Base-by-base conservation (phyloP, 2,888 invertebrate genomes). In the Megastigmus dorsalis region DNA sequence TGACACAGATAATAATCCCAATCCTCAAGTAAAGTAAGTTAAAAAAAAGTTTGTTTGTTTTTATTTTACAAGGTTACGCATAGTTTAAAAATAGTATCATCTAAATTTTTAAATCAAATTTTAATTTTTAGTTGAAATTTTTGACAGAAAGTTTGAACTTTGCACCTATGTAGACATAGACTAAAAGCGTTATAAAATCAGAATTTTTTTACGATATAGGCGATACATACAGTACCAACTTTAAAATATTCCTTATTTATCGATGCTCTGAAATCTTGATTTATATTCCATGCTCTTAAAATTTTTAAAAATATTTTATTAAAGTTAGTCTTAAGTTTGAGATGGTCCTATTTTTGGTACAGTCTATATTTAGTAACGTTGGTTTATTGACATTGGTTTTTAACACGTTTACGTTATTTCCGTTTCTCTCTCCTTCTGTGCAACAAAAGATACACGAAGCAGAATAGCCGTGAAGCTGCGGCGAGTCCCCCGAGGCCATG, bases 401-500 rank as follows among this genome's bases (percentile, higher is more conserved):
- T 23, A n/a, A 45, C 18, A 30, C 15, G 15, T 67, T 6, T 9
- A 54, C n/a, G 30, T 54, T 18, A 18, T 54, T 54, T 54, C 15
- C 28, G 10, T 20, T 9, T 20, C 1, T 20, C 26, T 38, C 15
- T 3, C 5, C 0, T 52, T 28, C n/a, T 13, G 18, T n/a, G 10
- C 20, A 41, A 20, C 4, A 23, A 90, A 89, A 88, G 90, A 90
- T 88, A 89, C 89, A 85, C 90, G 88, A 89, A 92, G 87, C 85
- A 85, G 70, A 83, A 79, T 20, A 85, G 84, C 73, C 83, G 85
- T 52, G 83, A 84, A 55, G 83, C 84, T 26, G 84, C 87, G 23
- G 89, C 89, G 2, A 93, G 93, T 87, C 93, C 93, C 69, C 92
- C 93, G 33, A 87, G 93, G 78, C 93, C 93, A 18, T 92, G 92